phyloP scores from a whole-genome alignment of 2,888 invertebrate species.

The Seira musarum region DNA sequence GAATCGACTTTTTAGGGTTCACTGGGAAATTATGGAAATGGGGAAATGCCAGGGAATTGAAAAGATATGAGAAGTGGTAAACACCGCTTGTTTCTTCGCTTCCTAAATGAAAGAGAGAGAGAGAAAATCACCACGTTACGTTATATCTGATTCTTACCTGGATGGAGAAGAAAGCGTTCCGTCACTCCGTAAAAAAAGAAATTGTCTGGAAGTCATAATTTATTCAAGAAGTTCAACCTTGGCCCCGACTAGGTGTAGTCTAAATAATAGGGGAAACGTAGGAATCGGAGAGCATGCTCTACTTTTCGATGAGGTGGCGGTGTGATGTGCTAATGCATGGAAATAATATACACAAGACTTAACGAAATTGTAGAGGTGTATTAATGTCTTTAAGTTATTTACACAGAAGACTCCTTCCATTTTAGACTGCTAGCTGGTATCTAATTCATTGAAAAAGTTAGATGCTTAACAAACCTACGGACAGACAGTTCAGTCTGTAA shows the following conservation, averaged over 20 bases:
- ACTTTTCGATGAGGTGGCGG: background rate
- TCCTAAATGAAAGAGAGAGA: background rate
- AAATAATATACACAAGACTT: no score
- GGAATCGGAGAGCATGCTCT: background rate
- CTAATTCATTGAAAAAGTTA: no score
- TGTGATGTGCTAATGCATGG: background rate
- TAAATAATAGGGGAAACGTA: background rate
- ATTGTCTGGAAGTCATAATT: slow-evolving; percentile 29
- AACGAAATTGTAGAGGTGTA: no score
- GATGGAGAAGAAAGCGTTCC: background rate
- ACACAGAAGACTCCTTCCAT: no score
- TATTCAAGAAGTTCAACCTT: slow-evolving; percentile 19
- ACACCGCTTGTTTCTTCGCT: background rate
- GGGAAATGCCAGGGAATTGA: background rate
- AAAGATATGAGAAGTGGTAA: background rate
- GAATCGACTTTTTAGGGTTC: background rate
- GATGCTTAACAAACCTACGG: no score
- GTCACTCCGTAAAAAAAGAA: background rate
- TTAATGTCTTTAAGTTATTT: no score
- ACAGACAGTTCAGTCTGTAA: no score
- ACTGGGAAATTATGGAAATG: background rate
- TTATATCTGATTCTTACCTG: background rate
- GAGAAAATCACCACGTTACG: background rate
- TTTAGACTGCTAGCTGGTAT: no score
- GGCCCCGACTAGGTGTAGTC: background rate